A percentile compares a stretch with the other conserved stretches of the same genome.
phyloP scores from a whole-genome alignment of 2,113 vertebrate genomes.

The Oreochromis spilurus region DNA sequence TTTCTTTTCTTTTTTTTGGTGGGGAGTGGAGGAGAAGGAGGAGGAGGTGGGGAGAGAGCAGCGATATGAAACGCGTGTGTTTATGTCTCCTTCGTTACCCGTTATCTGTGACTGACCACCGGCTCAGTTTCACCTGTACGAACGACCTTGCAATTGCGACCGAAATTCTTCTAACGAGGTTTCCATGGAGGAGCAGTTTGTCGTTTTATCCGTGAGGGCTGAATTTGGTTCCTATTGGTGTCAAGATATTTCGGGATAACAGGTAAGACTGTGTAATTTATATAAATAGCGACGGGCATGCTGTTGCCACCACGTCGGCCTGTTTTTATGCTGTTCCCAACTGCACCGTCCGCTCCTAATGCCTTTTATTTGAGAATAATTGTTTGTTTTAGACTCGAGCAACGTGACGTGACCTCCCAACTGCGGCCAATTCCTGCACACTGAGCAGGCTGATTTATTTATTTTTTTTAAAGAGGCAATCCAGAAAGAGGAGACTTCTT shows the following conservation, averaged over 20 bases:
- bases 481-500: neutral
- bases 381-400: conserved; percentile 28
- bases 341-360: neutral
- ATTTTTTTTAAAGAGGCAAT: neutral
- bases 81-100: conserved; percentile 30
- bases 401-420: conserved; percentile 26
- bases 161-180: conserved; percentile 36
- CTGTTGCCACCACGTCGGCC: conserved; percentile 2
- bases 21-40: conserved; percentile 46
- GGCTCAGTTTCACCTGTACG: conserved; percentile 58
- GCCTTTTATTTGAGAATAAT: conserved; percentile 16
- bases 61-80: conserved; percentile 57
- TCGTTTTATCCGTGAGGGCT: conserved; percentile 38
- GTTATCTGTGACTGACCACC: conserved; percentile 37
- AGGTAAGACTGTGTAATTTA: conserved; percentile 42
- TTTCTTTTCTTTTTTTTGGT: neutral
- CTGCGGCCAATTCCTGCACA: conserved; percentile 50
- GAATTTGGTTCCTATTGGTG: conserved; percentile 36
- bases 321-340: neutral
- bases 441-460: neutral
- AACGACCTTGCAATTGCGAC: conserved; percentile 59
- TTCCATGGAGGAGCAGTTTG: conserved; percentile 58
- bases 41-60: neutral
- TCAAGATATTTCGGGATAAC: conserved; percentile 62
- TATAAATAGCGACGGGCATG: neutral